phyloP scores from a whole-genome alignment of 2,113 vertebrate genomes.

The Sapajus apella region DNA sequence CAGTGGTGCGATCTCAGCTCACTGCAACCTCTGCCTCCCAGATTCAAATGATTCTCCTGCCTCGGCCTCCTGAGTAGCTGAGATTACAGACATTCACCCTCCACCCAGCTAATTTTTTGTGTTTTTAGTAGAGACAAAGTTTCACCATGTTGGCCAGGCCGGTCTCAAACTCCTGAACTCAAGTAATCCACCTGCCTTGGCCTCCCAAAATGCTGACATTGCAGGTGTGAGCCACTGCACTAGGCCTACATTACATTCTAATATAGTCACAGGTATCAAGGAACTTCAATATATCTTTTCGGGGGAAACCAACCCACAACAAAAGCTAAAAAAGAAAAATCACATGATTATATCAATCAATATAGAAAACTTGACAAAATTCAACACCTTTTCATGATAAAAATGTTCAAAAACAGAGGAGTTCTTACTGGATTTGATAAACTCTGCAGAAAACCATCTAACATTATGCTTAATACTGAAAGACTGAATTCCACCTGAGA shows the following conservation, averaged over 20 bases:
- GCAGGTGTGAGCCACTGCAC: too few species aligned
- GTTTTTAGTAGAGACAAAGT: too few species aligned
- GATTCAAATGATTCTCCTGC: too few species aligned
- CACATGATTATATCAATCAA: neutral
- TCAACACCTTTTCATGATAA: neutral
- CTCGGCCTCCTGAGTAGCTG: too few species aligned
- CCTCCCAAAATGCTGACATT: too few species aligned
- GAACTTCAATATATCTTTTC: neutral
- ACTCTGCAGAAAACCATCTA: neutral
- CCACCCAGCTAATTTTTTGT: too few species aligned
- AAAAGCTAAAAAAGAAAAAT: neutral
- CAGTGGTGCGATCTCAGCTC: too few species aligned
- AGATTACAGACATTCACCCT: too few species aligned
- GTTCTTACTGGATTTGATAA: neutral
- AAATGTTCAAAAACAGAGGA: neutral
- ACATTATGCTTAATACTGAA: neutral
- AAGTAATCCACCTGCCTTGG: too few species aligned
- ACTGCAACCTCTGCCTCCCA: too few species aligned
- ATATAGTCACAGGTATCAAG: neutral
- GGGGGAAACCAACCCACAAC: neutral
- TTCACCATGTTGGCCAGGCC: too few species aligned
- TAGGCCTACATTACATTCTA: neutral
- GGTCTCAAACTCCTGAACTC: too few species aligned
- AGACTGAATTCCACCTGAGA: neutral
- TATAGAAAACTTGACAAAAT: neutral